A percentile compares a stretch with the other conserved stretches of the same genome.
Evolutionary conservation across 2,797 vertebrate species (phyloP).

Genomic region (Champsocephalus gunnari): DNA sequence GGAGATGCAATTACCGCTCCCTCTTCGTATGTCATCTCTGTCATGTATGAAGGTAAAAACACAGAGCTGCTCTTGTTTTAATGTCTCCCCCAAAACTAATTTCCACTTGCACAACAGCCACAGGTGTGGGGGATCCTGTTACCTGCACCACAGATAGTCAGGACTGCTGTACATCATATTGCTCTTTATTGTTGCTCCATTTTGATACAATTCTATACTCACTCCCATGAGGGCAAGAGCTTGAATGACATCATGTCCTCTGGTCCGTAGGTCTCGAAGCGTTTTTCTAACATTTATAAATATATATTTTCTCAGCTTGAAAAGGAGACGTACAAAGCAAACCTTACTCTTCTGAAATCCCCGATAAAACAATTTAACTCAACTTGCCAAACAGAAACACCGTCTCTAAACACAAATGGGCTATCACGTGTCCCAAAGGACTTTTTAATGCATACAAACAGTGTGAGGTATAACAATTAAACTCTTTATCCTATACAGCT

Average conservation of each 20-base stretch:
- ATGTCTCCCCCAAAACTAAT: conserved; percentile 56
- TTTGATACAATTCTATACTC: conserved; percentile 48
- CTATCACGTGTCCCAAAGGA: background rate
- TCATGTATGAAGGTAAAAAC: conserved; percentile 67
- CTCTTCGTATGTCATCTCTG: conserved; percentile 62
- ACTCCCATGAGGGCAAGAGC: conserved; percentile 27
- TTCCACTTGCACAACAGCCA: conserved; percentile 50
- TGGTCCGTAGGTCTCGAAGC: conserved; percentile 8
- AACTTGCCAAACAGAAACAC: background rate
- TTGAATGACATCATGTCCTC: conserved; percentile 42
- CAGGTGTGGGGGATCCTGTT: conserved; percentile 47
- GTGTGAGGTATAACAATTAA: conserved; percentile 10
- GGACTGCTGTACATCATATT: conserved; percentile 37
- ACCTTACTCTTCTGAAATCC: background rate
- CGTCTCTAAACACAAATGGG: background rate
- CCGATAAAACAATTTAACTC: conserved; percentile 37
- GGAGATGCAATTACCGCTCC: conserved; percentile 65
- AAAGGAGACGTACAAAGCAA: conserved; percentile 22
- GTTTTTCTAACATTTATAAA: conserved; percentile 12
- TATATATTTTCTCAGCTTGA: background rate
- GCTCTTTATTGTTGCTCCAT: conserved; percentile 32
- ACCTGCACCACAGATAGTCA: conserved; percentile 48
- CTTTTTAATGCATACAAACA: conserved; percentile 11
- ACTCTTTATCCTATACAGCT: background rate
- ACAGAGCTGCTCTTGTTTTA: conserved; percentile 66